Conservation (phyloP, 2,888 invertebrate species). For the Luffia ferchaultella region DNA sequence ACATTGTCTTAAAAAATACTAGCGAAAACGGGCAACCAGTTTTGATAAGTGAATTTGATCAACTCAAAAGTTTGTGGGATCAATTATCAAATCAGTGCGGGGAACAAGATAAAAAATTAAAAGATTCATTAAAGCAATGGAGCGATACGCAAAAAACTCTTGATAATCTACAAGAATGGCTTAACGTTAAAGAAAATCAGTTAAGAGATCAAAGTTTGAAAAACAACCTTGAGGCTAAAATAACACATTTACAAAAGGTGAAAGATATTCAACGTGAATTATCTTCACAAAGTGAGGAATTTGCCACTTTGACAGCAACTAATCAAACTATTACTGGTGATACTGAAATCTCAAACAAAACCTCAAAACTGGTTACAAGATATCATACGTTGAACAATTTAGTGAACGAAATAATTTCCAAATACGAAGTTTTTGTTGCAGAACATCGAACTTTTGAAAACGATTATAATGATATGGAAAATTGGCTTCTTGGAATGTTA, state of each 20-base stretch:
- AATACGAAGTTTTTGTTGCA: constrained; percentile 84
- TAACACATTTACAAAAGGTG: constrained; percentile 79
- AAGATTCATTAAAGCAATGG: constrained; percentile 81
- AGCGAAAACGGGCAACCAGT: constrained; percentile 79
- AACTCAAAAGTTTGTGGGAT: constrained; percentile 78
- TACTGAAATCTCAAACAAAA: constrained; percentile 75
- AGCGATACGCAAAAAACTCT: constrained; percentile 81
- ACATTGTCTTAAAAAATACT: constrained; percentile 79
- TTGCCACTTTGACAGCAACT: constrained; percentile 72
- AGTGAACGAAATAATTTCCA: constrained; percentile 82
- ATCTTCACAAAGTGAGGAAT: constrained; percentile 70
- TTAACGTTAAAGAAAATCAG: constrained; percentile 83
- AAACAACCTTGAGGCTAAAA: constrained; percentile 84
- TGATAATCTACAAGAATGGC: constrained; percentile 83
- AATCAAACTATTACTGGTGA: constrained; percentile 78
- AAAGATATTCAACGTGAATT: constrained; percentile 77
- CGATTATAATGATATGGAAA: constrained; percentile 75
- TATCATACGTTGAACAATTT: constrained; percentile 84
- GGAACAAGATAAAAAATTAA: constrained; percentile 75
- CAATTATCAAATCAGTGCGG: constrained; percentile 76
- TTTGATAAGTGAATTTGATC: constrained; percentile 76
- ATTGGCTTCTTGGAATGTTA: constrained; percentile 77
- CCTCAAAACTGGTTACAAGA: constrained; percentile 80
- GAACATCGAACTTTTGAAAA: constrained; percentile 86
- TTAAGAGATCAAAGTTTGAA: constrained; percentile 90